These are phyloP conservation scores for Istiophorus platypterus DNA, from an alignment of 2,113 vertebrate species.

Conservation along the genomic window DNA sequence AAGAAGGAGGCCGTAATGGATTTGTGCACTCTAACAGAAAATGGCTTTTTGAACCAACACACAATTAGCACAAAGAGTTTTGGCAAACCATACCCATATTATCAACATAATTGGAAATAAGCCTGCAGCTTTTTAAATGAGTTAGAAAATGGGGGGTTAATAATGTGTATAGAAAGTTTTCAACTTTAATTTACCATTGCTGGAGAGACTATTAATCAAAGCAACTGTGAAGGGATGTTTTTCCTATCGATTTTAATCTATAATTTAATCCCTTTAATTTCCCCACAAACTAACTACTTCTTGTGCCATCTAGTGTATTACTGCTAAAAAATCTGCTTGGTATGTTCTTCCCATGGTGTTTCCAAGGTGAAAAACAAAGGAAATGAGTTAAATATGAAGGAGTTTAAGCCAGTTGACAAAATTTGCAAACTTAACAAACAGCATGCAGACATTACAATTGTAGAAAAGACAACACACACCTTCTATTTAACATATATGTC, in stretches of 20 bases:
- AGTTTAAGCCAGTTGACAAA: not conserved
- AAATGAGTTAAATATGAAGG: not conserved
- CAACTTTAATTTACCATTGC: slow-evolving; percentile 81
- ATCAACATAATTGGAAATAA: slow-evolving; percentile 88
- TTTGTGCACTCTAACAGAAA: slow-evolving; percentile 99
- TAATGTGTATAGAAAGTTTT: slow-evolving; percentile 80
- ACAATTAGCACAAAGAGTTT: slow-evolving; percentile 94
- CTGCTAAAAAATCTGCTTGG: slow-evolving; percentile 8
- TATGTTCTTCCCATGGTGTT: slow-evolving; percentile 4
- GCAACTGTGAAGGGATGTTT: slow-evolving; percentile 68
- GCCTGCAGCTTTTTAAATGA: slow-evolving; percentile 88
- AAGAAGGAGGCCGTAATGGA: slow-evolving; percentile 94
- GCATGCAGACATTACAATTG: not conserved
- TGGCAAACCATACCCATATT: slow-evolving; percentile 86
- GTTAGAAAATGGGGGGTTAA: slow-evolving; percentile 84
- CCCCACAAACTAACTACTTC: slow-evolving; percentile 45
- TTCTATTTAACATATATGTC: not conserved
- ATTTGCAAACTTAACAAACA: not conserved
- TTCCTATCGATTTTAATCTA: slow-evolving; percentile 82
- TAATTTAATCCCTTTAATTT: slow-evolving; percentile 73
- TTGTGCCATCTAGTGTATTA: slow-evolving; percentile 22
- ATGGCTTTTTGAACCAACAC: slow-evolving; percentile 95
- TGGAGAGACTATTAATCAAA: slow-evolving; percentile 79
- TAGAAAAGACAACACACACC: not conserved
- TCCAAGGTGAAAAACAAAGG: slow-evolving; percentile 11